A percentile compares a stretch with the other conserved stretches of the same genome.
These are phyloP conservation scores for Novumbra hubbsi DNA, from an alignment of 2,797 vertebrate species.

Conservation along the genomic window DNA sequence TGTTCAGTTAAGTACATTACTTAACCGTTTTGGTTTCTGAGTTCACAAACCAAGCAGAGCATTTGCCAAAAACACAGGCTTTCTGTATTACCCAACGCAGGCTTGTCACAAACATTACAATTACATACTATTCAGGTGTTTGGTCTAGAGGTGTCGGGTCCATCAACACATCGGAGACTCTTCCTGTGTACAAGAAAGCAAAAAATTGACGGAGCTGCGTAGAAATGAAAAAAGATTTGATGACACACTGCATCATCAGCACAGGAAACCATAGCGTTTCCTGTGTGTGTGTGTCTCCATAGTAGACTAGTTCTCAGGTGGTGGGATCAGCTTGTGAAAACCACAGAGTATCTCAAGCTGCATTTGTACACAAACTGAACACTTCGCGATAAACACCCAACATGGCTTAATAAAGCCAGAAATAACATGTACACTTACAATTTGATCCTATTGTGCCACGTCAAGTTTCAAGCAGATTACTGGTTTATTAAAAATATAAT, in stretches of 20 bases:
- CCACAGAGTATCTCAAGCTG: not conserved
- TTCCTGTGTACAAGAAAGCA: not conserved
- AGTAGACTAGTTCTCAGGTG: not conserved
- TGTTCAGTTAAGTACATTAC: too few relatives aligned
- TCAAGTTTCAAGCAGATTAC: not conserved
- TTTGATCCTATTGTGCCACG: not conserved
- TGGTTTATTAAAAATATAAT: too few relatives aligned
- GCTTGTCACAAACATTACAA: not conserved
- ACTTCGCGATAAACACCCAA: not conserved
- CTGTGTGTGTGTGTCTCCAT: constrained; percentile 35
- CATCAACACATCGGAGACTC: not conserved
- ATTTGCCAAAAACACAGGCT: not conserved
- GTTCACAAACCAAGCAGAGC: not conserved
- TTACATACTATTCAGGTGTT: constrained; percentile 2
- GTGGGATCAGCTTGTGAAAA: not conserved
- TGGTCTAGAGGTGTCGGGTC: not conserved
- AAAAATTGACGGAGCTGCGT: constrained; percentile 36
- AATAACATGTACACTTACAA: not conserved
- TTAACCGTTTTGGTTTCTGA: not conserved
- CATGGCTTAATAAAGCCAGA: not conserved
- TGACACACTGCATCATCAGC: constrained; percentile 29
- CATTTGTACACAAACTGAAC: too few relatives aligned
- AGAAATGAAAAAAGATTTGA: constrained; percentile 18
- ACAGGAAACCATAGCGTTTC: constrained; percentile 71
- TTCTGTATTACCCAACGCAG: not conserved